Conservation (phyloP, 30 jellyfish, hydroid and myxozoan genomes). For the Turritopsis rubra region DNA sequence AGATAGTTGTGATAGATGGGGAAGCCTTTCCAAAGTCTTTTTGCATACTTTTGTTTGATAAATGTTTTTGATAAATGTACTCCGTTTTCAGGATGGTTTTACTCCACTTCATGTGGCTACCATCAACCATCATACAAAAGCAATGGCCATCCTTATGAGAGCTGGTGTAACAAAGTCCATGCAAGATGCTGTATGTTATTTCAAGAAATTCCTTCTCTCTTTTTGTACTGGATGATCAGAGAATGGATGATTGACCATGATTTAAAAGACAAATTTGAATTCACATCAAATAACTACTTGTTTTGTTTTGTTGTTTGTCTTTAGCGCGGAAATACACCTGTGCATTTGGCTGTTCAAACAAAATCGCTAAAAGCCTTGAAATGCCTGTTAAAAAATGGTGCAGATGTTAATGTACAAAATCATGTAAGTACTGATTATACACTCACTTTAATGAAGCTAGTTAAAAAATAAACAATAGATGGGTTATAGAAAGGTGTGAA, state of each 20-base stretch:
- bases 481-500: too few relatives aligned
- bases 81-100: constrained; percentile 47
- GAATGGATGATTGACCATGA: neutral
- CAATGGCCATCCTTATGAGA: constrained; percentile 45
- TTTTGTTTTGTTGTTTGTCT: constrained; percentile 4
- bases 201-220: neutral
- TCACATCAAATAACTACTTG: neutral
- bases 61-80: too few relatives aligned
- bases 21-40: too few relatives aligned
- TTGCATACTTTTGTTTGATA: neutral
- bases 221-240: too few relatives aligned
- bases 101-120: constrained; percentile 89
- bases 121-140: constrained; percentile 56
- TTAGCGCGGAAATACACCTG: constrained; percentile 77
- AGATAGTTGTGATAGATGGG: too few relatives aligned
- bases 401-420: constrained; percentile 68
- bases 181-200: constrained; percentile 60
- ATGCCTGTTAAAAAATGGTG: constrained; percentile 44
- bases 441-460: too few relatives aligned
- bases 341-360: constrained; percentile 65
- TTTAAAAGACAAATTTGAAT: neutral
- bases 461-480: too few relatives aligned
- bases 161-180: constrained; percentile 62
- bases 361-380: constrained; percentile 46
- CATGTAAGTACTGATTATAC: constrained; percentile 57